A percentile compares a stretch with the other conserved stretches of the same genome.
Conservation (phyloP, 2,888 invertebrate genomes). For the Cyrtodaria siliqua region DNA sequence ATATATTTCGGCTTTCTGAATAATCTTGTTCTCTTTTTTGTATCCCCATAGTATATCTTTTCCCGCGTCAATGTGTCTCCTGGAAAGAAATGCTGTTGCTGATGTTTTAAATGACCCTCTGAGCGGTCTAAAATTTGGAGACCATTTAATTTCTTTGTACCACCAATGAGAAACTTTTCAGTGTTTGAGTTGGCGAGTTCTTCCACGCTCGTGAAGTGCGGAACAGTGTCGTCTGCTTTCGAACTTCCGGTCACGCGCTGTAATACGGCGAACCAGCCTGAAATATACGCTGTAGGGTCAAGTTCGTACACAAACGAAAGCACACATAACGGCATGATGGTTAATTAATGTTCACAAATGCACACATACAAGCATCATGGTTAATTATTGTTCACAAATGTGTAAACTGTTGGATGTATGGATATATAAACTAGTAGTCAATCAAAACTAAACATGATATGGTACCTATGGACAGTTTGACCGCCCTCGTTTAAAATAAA, state of each 20-base stretch:
- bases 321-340: no score
- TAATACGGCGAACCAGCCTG: slow-evolving; percentile 79
- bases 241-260: slow-evolving; percentile 63
- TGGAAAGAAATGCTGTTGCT: slow-evolving; percentile 67
- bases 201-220: slow-evolving; percentile 71
- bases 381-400: no score
- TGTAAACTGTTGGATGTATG: no score
- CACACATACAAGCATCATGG: no score
- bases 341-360: no score
- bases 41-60: slow-evolving; percentile 73
- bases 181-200: slow-evolving; percentile 71
- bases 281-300: no score
- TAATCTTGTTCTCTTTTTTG: slow-evolving; percentile 64
- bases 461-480: no score
- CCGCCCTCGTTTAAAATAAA: no score
- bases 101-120: slow-evolving; percentile 59
- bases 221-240: slow-evolving; percentile 64
- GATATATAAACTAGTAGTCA: no score
- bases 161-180: slow-evolving; percentile 75
- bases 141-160: slow-evolving; percentile 67
- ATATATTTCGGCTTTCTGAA: slow-evolving; percentile 69
- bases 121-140: slow-evolving; percentile 56
- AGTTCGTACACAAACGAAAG: no score
- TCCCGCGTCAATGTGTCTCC: slow-evolving; percentile 74
- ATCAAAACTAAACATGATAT: no score